Evolutionary conservation across 2,888 invertebrate genomes (phyloP).

Genomic region (Drosophila infuscata): DNA sequence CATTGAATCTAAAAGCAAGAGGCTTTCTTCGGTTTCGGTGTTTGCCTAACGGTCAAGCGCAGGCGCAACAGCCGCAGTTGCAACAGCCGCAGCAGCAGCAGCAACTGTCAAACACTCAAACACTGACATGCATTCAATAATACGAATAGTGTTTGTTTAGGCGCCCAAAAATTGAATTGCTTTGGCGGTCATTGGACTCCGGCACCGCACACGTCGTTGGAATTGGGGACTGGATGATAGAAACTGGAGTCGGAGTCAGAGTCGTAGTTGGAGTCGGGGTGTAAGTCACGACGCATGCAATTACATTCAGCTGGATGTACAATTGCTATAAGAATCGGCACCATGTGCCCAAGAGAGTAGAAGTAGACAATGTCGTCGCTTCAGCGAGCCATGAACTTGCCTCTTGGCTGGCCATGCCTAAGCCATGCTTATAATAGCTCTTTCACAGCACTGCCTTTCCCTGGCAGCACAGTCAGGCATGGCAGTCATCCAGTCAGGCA

Average conservation of each 20-base stretch:
- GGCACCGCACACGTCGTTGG: slow-evolving; percentile 50
- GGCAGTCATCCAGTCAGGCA: not conserved
- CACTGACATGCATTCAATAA: slow-evolving; percentile 74
- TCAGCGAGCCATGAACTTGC: slow-evolving; percentile 76
- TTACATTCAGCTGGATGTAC: slow-evolving; percentile 73
- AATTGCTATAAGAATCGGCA: slow-evolving; percentile 75
- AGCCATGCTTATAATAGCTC: slow-evolving; percentile 40
- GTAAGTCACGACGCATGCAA: slow-evolving; percentile 73
- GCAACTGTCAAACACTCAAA: slow-evolving; percentile 65
- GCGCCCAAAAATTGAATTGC: slow-evolving; percentile 42
- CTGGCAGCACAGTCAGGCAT: slow-evolving; percentile 1
- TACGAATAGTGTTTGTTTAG: slow-evolving; percentile 64
- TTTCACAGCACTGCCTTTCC: slow-evolving; percentile 9
- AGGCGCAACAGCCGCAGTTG: slow-evolving; percentile 27
- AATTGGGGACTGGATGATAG: slow-evolving; percentile 11
- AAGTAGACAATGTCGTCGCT: slow-evolving; percentile 59
- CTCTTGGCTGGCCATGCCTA: slow-evolving; percentile 68
- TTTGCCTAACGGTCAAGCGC: slow-evolving; percentile 68
- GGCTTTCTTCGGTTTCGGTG: not conserved
- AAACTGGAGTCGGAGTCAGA: slow-evolving; percentile 22
- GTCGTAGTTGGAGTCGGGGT: slow-evolving; percentile 23
- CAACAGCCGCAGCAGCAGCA: slow-evolving; percentile 22
- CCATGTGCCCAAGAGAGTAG: slow-evolving; percentile 28
- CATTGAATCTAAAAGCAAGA: slow-evolving; percentile 16
- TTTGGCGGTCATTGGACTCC: slow-evolving; percentile 44